Percentiles rank a stretch among this genome's conserved stretches.
These are phyloP conservation scores for Neoaliturus tenellus DNA, from an alignment of 2,888 invertebrate genomes.

Conservation along the genomic window DNA sequence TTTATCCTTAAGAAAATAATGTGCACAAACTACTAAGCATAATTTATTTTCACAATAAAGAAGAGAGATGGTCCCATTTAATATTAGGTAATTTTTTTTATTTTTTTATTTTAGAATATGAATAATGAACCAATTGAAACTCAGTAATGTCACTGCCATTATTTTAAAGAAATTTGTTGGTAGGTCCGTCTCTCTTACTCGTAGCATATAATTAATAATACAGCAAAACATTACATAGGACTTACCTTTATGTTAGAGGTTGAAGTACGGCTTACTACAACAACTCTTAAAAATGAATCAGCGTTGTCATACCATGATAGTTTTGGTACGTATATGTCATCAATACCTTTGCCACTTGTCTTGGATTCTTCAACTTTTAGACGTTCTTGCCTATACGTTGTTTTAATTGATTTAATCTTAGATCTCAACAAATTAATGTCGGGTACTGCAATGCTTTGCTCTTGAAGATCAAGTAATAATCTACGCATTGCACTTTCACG, in stretches of 20 bases:
- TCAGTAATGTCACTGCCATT: too few relatives aligned
- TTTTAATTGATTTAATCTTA: constrained; percentile 23
- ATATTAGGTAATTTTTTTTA: background rate
- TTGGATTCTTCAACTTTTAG: constrained; percentile 32
- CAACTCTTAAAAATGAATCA: constrained; percentile 45
- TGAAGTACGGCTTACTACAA: constrained; percentile 38
- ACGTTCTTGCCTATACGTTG: constrained; percentile 17
- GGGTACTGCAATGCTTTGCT: constrained; percentile 9
- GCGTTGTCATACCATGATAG: constrained; percentile 35
- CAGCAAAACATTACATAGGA: background rate
- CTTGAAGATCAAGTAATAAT: background rate
- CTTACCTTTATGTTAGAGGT: constrained; percentile 44
- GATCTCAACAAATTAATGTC: background rate
- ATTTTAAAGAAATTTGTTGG: background rate
- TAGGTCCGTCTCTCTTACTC: background rate
- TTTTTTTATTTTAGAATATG: background rate
- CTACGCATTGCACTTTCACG: constrained; percentile 43
- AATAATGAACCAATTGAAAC: too few relatives aligned
- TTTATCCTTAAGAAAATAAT: background rate
- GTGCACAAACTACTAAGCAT: background rate
- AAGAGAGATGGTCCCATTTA: background rate
- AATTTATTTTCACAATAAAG: background rate
- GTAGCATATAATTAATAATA: constrained; percentile 26
- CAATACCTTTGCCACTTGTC: constrained; percentile 30
- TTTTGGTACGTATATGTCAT: constrained; percentile 44